These are phyloP conservation scores for Kryphioiulus occultus DNA, from an alignment of 2,888 invertebrate genomes.

Conservation along the genomic window DNA sequence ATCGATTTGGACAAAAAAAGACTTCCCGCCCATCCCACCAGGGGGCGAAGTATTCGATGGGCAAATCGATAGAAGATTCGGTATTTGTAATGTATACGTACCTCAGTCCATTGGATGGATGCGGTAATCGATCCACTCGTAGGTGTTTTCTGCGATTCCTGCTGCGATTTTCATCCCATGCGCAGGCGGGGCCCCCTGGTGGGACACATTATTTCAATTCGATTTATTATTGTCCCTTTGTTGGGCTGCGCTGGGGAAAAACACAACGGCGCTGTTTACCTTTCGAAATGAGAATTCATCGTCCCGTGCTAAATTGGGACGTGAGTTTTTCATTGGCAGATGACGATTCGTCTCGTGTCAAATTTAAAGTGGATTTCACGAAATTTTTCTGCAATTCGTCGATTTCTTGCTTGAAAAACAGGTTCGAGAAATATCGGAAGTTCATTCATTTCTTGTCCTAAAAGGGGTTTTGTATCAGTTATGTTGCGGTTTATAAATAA, in stretches of 20 bases:
- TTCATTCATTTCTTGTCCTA: no score
- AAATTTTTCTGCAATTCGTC: neutral
- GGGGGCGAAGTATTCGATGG: neutral
- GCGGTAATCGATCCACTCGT: neutral
- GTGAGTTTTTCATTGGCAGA: neutral
- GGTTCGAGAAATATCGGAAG: no score
- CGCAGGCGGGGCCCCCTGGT: neutral
- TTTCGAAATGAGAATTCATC: neutral
- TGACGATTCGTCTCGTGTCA: neutral
- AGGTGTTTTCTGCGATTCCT: neutral
- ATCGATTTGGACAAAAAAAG: neutral
- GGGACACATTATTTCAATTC: neutral
- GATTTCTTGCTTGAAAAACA: no score
- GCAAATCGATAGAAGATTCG: slow-evolving; percentile 6
- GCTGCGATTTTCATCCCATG: neutral
- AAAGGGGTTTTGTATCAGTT: no score
- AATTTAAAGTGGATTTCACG: neutral
- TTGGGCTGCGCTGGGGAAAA: neutral
- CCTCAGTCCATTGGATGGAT: neutral
- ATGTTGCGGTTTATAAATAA: no score
- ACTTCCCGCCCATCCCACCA: neutral
- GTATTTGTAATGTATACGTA: neutral
- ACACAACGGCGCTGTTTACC: neutral
- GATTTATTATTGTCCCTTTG: slow-evolving; percentile 13
- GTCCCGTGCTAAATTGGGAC: neutral